Conservation (phyloP, 2,797 vertebrate genomes). For the Hippopotamyrus pictus region DNA sequence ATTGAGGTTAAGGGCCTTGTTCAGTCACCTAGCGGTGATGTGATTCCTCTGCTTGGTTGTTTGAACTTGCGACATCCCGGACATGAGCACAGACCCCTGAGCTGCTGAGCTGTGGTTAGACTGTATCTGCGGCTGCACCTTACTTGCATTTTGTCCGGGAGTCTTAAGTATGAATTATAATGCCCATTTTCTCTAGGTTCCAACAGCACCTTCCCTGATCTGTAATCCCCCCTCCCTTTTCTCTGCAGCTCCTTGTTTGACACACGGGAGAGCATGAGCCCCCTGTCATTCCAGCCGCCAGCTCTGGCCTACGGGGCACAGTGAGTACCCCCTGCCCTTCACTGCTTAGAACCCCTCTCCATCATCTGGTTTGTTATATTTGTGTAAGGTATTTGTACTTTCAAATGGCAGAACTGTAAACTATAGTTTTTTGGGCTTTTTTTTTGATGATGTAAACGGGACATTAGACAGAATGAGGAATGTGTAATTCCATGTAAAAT, state of each 20-base stretch:
- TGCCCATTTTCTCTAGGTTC: neutral
- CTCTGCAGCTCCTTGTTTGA: slow-evolving; percentile 73
- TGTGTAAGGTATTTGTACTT: neutral
- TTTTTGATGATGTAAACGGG: neutral
- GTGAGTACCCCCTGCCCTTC: slow-evolving; percentile 60
- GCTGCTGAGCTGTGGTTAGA: neutral
- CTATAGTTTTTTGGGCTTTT: neutral
- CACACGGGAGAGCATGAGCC: slow-evolving; percentile 69
- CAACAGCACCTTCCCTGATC: neutral
- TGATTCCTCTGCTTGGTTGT: neutral
- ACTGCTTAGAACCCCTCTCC: neutral
- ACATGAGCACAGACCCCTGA: neutral
- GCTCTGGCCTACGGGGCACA: slow-evolving; percentile 86
- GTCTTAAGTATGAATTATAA: neutral
- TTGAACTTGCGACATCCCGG: neutral
- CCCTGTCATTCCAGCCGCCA: slow-evolving; percentile 83
- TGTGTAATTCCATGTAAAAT: neutral
- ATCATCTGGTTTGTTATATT: neutral
- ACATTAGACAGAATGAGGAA: neutral
- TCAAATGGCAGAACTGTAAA: neutral
- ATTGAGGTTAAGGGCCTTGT: neutral
- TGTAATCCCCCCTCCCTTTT: neutral
- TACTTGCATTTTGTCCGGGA: neutral
- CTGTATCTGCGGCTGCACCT: neutral
- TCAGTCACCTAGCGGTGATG: neutral